These are phyloP conservation scores for Acanthococcus lagerstroemiae DNA, from an alignment of 2,888 invertebrate genomes.

Conservation along the genomic window DNA sequence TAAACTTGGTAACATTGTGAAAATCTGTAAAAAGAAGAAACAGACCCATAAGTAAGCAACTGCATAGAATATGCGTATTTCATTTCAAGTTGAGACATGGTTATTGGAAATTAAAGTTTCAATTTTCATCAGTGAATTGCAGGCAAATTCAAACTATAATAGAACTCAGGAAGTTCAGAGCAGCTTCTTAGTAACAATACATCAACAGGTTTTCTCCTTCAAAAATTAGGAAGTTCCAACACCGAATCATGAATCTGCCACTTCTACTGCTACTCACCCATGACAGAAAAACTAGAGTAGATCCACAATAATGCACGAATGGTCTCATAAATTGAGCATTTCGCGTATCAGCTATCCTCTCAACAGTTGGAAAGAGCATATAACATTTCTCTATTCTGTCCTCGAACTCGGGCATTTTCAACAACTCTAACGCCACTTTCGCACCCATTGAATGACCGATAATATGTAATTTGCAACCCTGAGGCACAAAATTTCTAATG, in stretches of 20 bases:
- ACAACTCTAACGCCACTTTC: slow-evolving; percentile 66
- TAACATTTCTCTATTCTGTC: slow-evolving; percentile 52
- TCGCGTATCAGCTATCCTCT: slow-evolving; percentile 63
- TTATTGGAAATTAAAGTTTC: not conserved
- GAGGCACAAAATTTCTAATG: slow-evolving; percentile 60
- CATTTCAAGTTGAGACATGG: no score
- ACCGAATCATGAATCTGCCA: no score
- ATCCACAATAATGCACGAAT: slow-evolving; percentile 34
- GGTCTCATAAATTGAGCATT: slow-evolving; percentile 63
- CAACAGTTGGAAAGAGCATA: slow-evolving; percentile 72
- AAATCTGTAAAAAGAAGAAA: slow-evolving; percentile 32
- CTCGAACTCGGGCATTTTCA: slow-evolving; percentile 48
- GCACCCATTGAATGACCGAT: slow-evolving; percentile 87
- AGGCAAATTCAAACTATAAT: no score
- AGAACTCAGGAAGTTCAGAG: no score
- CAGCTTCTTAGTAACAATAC: no score
- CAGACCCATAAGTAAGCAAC: no score
- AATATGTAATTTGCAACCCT: slow-evolving; percentile 62
- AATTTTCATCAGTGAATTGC: no score
- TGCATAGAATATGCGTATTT: no score
- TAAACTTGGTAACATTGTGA: slow-evolving; percentile 34
- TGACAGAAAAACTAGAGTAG: slow-evolving; percentile 34
- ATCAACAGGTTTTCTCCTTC: no score
- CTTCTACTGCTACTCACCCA: slow-evolving; percentile 35
- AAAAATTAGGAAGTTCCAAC: no score